Evolutionary conservation across 2,888 invertebrate species (phyloP).

Genomic region (Apamea epomidion): DNA sequence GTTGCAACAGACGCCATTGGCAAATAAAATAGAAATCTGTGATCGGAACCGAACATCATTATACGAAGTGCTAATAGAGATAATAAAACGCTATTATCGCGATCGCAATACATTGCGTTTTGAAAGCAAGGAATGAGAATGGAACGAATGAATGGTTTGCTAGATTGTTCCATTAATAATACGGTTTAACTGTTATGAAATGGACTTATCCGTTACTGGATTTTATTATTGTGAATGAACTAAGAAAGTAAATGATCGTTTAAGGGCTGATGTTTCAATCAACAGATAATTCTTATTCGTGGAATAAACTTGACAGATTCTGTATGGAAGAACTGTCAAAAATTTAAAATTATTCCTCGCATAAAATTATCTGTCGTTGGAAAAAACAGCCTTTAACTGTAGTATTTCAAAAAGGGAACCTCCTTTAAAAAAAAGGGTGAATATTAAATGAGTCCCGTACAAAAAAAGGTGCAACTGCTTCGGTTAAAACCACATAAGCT

Average conservation of each 20-base stretch:
- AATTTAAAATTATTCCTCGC: too few species aligned
- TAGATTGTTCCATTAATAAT: constrained; percentile 2
- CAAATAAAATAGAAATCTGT: constrained; percentile 66
- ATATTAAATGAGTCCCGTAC: background rate
- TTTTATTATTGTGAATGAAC: background rate
- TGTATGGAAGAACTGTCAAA: too few species aligned
- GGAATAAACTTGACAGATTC: too few species aligned
- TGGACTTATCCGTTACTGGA: background rate
- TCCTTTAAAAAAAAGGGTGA: background rate
- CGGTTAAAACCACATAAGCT: background rate
- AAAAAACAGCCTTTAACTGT: background rate
- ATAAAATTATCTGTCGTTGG: too few species aligned
- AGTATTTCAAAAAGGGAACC: background rate
- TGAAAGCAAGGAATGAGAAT: constrained; percentile 47
- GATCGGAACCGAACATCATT: constrained; percentile 44
- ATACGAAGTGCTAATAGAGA: constrained; percentile 54
- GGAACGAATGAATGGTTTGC: constrained; percentile 40
- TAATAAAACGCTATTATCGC: constrained; percentile 54
- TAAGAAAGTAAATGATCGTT: background rate
- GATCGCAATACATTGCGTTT: constrained; percentile 21
- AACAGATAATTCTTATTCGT: too few species aligned
- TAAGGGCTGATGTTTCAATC: too few species aligned
- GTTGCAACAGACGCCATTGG: constrained; percentile 34
- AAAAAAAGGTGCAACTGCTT: background rate
- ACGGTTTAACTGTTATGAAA: background rate